Conservation (phyloP, 2,113 vertebrate species). For the Planiliza haematocheilus region DNA sequence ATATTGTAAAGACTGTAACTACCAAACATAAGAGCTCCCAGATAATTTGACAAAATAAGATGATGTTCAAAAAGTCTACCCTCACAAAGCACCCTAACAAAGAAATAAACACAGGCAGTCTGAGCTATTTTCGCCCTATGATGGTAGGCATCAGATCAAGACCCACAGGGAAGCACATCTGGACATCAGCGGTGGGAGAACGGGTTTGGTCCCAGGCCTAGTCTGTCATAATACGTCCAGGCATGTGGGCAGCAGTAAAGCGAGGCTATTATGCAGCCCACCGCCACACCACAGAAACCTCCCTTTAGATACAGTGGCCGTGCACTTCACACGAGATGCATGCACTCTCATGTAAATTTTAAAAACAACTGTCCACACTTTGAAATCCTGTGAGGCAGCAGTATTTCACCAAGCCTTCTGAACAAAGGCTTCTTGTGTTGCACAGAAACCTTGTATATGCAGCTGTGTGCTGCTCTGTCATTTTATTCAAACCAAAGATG, state of each 20-base stretch:
- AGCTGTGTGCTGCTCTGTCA: not conserved
- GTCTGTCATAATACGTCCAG: slow-evolving; percentile 44
- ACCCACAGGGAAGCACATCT: slow-evolving; percentile 57
- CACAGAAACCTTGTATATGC: slow-evolving; percentile 2
- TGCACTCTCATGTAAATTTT: slow-evolving; percentile 15
- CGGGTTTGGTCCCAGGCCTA: slow-evolving; percentile 18
- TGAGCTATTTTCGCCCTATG: slow-evolving; percentile 17
- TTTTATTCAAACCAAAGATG: slow-evolving; percentile 7
- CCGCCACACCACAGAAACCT: slow-evolving; percentile 39
- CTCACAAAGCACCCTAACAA: not conserved
- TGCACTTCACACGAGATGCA: slow-evolving; percentile 1
- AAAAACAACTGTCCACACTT: slow-evolving; percentile 8
- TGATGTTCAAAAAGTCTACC: not conserved
- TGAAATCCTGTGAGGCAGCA: slow-evolving; percentile 31
- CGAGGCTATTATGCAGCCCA: slow-evolving; percentile 31
- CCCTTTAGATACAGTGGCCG: slow-evolving; percentile 19
- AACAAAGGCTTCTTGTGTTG: slow-evolving; percentile 45
- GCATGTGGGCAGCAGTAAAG: slow-evolving; percentile 40
- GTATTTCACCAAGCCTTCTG: slow-evolving; percentile 18
- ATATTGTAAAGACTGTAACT: not conserved
- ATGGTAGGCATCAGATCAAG: slow-evolving; percentile 19
- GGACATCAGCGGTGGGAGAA: slow-evolving; percentile 46
- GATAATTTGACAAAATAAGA: not conserved
- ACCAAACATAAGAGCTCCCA: not conserved
- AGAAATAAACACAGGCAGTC: slow-evolving; percentile 2